Base-by-base conservation (phyloP, 1,140 invertebrate species). In the Drosophila elegans region DNA sequence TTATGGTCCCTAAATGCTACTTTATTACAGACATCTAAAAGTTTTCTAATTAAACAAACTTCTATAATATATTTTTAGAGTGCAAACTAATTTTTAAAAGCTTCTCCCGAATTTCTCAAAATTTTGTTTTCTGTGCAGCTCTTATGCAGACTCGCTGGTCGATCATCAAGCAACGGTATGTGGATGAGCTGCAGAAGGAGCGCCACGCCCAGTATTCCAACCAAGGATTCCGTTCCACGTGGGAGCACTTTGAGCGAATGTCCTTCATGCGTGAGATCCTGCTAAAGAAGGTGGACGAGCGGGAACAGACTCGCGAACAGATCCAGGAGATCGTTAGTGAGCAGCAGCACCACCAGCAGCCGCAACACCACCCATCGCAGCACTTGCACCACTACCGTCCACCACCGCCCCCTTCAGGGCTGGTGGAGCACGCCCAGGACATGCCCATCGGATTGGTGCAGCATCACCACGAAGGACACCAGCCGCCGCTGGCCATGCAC, bases 221-320 rank as follows among this genome's bases (percentile, higher is more conserved):
- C 13, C 86, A 91, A 39, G 62, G 55, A 12, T 91, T 91, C 41
- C 83, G 85, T 5, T 91, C 90, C 32, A 90, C 86, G 11, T 91
- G 90, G 90, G 90, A 91, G 52, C 90, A 91, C 71, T 91, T 91
- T 11, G 90, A 91, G n/a, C 90, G 90, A 16, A 91, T 91, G 90
- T 69, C 75, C 41, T 91, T 91, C 10, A 91, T 91, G 90, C 69
- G 90, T 2, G 90, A 91, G 4, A 91, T 85, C 49, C 72, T 91
- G 45, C 56, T 84, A 1, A 82, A 83, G 27, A 91, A 91, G 46
- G 90, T 91, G 32, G 90, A 91, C 48, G 90, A 91, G 34, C 82
- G 90, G 4, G 90, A 91, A 36, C 90, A 91, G 54, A 91, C 90
- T 0, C 90, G 90, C 2, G 90, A 91, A 21, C 90, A 91, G 12